Conservation (phyloP, 2,797 vertebrate species). For the Clamator glandarius region DNA sequence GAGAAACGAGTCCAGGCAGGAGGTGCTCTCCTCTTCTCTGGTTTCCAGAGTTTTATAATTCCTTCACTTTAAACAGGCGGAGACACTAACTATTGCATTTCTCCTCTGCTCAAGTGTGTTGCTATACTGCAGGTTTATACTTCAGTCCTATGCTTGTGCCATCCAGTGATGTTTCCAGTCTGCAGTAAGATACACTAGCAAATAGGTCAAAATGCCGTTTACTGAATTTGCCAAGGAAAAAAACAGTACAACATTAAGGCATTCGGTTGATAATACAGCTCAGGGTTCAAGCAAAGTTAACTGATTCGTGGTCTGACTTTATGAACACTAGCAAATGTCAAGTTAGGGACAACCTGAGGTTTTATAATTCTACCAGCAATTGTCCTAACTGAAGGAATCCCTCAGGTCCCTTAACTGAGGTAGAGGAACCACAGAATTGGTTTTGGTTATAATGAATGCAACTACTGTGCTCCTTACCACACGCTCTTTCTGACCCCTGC, state of each 20-base stretch:
- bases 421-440: background rate
- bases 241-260: background rate
- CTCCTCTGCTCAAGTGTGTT: background rate
- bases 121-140: background rate
- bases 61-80: background rate
- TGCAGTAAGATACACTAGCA: background rate
- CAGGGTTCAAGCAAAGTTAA: background rate
- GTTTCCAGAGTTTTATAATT: background rate
- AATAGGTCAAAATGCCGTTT: background rate
- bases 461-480: background rate
- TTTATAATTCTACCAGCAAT: background rate
- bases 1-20: background rate
- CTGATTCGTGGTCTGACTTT: background rate
- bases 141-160: background rate
- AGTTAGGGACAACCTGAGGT: background rate
- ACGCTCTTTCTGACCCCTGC: background rate
- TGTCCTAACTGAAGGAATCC: background rate
- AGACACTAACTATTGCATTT: background rate
- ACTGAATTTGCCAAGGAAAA: background rate
- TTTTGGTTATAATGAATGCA: background rate
- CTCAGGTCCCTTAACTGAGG: background rate
- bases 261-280: background rate
- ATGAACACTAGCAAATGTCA: background rate
- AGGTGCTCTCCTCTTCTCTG: background rate
- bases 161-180: background rate